Evolutionary conservation across 2,797 vertebrate species (phyloP), one percentile per base, ranked within the genome.

Genomic region (Diplodus puntazzo): DNA sequence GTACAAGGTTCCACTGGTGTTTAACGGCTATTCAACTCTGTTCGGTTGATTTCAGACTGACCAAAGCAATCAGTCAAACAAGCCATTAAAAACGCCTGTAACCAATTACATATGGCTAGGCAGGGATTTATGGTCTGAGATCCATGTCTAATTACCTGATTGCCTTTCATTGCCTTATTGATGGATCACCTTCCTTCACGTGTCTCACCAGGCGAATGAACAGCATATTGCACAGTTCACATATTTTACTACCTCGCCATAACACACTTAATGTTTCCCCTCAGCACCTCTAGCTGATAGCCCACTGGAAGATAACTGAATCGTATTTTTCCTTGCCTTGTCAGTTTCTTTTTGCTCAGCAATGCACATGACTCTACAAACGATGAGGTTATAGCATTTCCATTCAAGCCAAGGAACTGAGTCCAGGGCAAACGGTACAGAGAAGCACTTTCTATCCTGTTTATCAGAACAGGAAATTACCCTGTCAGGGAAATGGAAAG

Each of bases 131-230:
- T 83, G 66, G 48, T 70, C 72, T 18, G 61, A 83, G 75, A 72
- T 78, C 69, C 8, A 14, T 79, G 71, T 87, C 80, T 83, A 86
- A 91, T 93, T 83, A 86, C 79, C 69, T 88, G 84, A 92, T 91
- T 90, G 87, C 83, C 83, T 83, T 91, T 85, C 54, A 75, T 87
- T 85, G 65, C 75, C 46, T 67, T 81, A 82, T 80, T 87, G 87
- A 92, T 84, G 84, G 65, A 91, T 93, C 65, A 52, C 76, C 75
- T 83, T 66, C 70, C 73, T 74, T 75, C 50, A 77, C 4, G 11
- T 69, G 46, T 73, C 75, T 84, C 69, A 69, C 48, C 70, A 72
- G 48, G 34, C 70, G 79, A 87, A 84, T 74, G 52, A 79, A 80
- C 74, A 62, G 46, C 65, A 65, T 74, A 78, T 50, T 67, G 34